Conservation (phyloP, 1,140 invertebrate genomes). For the Uloborus diversus region DNA sequence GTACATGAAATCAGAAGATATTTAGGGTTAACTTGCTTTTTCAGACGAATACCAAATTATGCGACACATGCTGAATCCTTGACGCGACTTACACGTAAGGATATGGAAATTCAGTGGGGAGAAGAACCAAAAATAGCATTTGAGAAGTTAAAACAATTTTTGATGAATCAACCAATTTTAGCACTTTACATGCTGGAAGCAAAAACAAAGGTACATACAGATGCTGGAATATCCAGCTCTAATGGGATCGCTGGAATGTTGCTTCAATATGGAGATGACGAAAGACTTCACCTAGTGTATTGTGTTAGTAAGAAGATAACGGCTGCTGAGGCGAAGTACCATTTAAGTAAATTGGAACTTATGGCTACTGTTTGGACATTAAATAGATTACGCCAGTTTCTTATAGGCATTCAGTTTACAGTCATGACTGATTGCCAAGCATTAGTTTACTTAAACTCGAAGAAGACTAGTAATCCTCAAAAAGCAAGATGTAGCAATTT, state of each 20-base stretch:
- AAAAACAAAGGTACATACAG: slow-evolving; percentile 18
- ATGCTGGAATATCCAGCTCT: neutral
- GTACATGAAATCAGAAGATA: slow-evolving; percentile 37
- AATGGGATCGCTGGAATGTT: slow-evolving; percentile 9
- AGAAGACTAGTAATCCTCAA: neutral
- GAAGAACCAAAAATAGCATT: slow-evolving; percentile 7
- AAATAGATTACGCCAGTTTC: neutral
- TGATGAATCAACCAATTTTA: neutral
- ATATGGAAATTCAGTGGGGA: slow-evolving; percentile 38
- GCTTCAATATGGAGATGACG: neutral
- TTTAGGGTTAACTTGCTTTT: slow-evolving; percentile 50
- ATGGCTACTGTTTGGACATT: slow-evolving; percentile 8
- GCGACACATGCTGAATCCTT: slow-evolving; percentile 62
- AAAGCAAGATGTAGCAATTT: neutral
- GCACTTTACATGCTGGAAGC: neutral
- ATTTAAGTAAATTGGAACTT: slow-evolving; percentile 33
- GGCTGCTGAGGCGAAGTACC: neutral
- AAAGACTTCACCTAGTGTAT: slow-evolving; percentile 12
- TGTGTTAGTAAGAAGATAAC: slow-evolving; percentile 16
- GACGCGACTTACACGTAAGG: slow-evolving; percentile 59
- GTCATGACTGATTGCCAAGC: slow-evolving; percentile 33
- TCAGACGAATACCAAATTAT: slow-evolving; percentile 60
- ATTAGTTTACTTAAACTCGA: neutral
- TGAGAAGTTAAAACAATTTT: neutral
- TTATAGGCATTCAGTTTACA: slow-evolving; percentile 24